Conservation (phyloP, 2,888 invertebrate genomes). For the Helleia helle region DNA sequence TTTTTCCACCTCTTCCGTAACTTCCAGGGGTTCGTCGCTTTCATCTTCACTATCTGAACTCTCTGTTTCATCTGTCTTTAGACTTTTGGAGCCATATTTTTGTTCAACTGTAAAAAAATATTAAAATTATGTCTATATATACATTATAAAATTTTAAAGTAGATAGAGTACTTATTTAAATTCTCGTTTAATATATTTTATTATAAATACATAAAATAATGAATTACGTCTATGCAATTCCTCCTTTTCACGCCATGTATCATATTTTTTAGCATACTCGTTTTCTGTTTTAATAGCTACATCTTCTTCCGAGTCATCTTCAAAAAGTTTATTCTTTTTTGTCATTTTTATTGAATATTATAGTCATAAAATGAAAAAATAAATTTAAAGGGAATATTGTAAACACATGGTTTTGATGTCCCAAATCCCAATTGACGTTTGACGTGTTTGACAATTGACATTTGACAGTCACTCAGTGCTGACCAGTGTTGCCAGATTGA, state of each 20-base stretch:
- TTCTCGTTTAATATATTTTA: too few species aligned
- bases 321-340: constrained; percentile 54
- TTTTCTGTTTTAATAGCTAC: constrained; percentile 79
- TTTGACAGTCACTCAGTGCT: too few species aligned
- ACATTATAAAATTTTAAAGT: background rate
- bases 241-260: constrained; percentile 89
- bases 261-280: constrained; percentile 88
- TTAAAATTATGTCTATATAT: background rate
- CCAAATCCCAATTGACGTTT: too few species aligned
- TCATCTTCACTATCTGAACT: constrained; percentile 78
- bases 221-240: constrained; percentile 84
- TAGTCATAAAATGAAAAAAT: too few species aligned
- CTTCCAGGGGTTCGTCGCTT: constrained; percentile 73
- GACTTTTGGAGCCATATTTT: constrained; percentile 77
- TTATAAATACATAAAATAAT: background rate
- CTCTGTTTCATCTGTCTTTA: constrained; percentile 51
- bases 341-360: constrained; percentile 20
- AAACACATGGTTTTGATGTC: constrained; percentile 3
- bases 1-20: constrained; percentile 81
- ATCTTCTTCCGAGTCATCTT: constrained; percentile 71
- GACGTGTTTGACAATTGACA: too few species aligned
- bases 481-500: too few species aligned
- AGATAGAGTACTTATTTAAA: too few species aligned
- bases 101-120: constrained; percentile 76
- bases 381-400: too few species aligned